A percentile compares a stretch with the other conserved stretches of the same genome.
Conservation (phyloP, 2,888 invertebrate genomes). For the Agrotis segetum region DNA sequence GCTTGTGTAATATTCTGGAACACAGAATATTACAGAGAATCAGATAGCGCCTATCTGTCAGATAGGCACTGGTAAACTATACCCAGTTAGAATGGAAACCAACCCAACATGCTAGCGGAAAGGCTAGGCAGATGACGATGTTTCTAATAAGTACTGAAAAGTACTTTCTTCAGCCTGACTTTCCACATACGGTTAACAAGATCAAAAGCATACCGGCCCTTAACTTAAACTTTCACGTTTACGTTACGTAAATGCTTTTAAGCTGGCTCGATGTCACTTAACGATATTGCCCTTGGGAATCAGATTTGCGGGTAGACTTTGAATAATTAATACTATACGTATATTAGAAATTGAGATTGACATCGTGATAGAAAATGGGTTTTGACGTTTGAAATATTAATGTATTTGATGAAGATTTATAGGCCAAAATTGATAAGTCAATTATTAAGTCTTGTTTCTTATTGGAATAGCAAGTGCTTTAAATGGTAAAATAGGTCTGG, state of each 20-base stretch:
- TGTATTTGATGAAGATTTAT: neutral
- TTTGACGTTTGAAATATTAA: slow-evolving; percentile 22
- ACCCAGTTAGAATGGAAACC: too few relatives aligned
- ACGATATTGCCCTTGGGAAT: slow-evolving; percentile 35
- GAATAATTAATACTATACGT: slow-evolving; percentile 48
- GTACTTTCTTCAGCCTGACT: neutral
- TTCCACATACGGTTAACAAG: neutral
- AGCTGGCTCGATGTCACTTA: slow-evolving; percentile 40
- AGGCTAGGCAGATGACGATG: neutral
- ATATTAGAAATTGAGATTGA: slow-evolving; percentile 27
- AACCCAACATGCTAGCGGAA: neutral
- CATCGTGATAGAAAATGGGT: slow-evolving; percentile 26
- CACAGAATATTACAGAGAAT: too few relatives aligned
- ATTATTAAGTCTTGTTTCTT: neutral
- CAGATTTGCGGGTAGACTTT: slow-evolving; percentile 34
- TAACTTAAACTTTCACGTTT: slow-evolving; percentile 25
- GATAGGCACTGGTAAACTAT: too few relatives aligned
- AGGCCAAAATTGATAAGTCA: neutral
- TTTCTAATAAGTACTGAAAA: neutral
- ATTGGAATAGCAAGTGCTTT: neutral
- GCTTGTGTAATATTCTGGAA: too few relatives aligned
- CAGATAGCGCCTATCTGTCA: too few relatives aligned
- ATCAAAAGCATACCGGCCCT: neutral
- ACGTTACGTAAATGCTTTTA: slow-evolving; percentile 46
- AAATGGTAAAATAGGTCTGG: too few relatives aligned